These are phyloP conservation scores for human (Homo sapiens) DNA, from an alignment of 2,113 vertebrate genomes.

Conservation along the genomic window DNA sequence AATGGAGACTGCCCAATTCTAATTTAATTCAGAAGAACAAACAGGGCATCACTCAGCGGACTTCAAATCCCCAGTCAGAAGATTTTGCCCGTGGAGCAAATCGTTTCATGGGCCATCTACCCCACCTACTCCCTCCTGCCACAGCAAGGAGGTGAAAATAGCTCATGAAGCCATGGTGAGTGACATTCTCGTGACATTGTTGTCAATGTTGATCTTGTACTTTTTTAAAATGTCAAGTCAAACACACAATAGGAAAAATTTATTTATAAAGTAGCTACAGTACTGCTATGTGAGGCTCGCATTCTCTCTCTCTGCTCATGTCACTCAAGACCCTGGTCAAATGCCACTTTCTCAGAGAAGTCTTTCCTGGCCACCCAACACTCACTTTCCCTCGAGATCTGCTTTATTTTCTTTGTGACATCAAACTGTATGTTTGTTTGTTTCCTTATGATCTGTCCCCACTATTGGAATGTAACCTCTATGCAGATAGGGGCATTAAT, in stretches of 20 bases:
- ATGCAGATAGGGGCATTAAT: neutral
- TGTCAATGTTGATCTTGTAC: neutral
- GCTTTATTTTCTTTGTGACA: neutral
- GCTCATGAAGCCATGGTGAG: neutral
- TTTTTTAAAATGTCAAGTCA: neutral
- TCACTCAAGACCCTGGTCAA: neutral
- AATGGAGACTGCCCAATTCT: neutral
- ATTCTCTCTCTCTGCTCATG: too few species aligned
- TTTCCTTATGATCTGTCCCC: neutral
- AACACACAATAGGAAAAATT: neutral
- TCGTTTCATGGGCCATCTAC: neutral
- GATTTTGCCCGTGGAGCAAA: neutral
- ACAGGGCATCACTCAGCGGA: constrained; percentile 54
- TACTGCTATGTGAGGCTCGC: neutral
- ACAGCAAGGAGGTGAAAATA: neutral
- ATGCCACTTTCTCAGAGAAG: neutral
- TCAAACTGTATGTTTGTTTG: neutral
- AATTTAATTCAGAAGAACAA: constrained; percentile 44
- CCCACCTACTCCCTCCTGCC: neutral
- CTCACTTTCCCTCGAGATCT: accelerated
- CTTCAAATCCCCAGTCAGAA: neutral
- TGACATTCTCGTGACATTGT: neutral
- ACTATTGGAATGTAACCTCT: neutral
- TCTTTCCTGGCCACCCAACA: neutral
- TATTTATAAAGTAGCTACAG: neutral